These are phyloP conservation scores for Mirounga angustirostris DNA, from an alignment of 2,113 vertebrate genomes.

Conservation along the genomic window DNA sequence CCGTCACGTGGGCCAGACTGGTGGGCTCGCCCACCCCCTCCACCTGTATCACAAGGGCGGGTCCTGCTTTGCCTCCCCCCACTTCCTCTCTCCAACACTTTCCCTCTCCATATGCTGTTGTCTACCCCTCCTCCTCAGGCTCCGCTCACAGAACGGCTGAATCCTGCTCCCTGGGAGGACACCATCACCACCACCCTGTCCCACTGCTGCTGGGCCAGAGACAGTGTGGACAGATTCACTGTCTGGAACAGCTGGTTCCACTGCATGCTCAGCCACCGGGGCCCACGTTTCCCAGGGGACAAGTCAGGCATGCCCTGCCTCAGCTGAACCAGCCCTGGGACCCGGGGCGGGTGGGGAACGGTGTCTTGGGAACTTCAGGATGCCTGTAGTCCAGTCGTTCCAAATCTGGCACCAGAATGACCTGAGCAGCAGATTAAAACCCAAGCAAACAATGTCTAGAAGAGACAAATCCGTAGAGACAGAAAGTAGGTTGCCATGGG, in stretches of 20 bases:
- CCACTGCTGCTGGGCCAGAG: not conserved
- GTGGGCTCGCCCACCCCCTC: not conserved
- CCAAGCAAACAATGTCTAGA: not conserved
- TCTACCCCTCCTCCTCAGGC: not conserved
- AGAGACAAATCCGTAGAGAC: not conserved
- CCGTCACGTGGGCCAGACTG: not conserved
- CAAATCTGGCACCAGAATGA: not conserved
- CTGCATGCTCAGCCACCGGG: no score
- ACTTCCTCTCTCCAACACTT: no score
- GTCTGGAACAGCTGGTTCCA: fast-evolving
- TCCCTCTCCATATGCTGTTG: not conserved
- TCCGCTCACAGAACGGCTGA: not conserved
- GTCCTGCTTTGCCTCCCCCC: not conserved
- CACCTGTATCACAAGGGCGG: no score
- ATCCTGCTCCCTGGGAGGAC: not conserved
- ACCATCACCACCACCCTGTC: no score
- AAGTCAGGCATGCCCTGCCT: not conserved
- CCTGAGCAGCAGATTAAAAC: not conserved
- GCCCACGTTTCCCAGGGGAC: fast-evolving
- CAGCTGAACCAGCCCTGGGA: not conserved
- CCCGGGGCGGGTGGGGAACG: no score
- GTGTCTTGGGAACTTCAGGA: not conserved
- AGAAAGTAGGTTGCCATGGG: not conserved
- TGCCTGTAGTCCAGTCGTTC: not conserved
- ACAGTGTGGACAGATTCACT: fast-evolving